These are phyloP conservation scores for Ruditapes philippinarum DNA, from an alignment of 1,140 invertebrate genomes.

Conservation along the genomic window DNA sequence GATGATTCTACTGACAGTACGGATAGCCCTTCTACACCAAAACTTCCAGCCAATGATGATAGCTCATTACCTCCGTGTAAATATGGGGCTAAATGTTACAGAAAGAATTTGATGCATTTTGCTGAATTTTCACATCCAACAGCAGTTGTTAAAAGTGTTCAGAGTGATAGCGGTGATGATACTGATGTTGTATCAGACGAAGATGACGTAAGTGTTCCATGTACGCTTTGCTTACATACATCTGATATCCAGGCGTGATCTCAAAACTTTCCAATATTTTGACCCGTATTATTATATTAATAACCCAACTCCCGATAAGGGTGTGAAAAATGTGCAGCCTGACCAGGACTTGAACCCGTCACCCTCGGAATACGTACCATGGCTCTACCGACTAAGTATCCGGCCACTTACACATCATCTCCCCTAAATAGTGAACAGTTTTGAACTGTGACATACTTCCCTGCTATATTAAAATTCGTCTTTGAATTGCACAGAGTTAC, in stretches of 20 bases:
- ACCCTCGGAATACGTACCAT: no score
- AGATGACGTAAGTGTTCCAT: conserved; percentile 9
- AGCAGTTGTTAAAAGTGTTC: not conserved
- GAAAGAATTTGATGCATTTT: conserved; percentile 80
- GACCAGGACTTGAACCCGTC: no score
- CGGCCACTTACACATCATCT: no score
- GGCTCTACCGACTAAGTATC: no score
- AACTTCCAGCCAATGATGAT: not conserved
- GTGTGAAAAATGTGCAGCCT: no score
- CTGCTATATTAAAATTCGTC: no score
- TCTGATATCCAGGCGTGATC: not conserved
- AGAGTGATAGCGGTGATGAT: conserved; percentile 53
- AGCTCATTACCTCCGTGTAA: conserved; percentile 72
- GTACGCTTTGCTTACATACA: not conserved
- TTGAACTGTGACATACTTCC: no score
- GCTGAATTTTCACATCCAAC: conserved; percentile 78
- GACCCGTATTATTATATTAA: no score
- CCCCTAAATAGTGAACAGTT: no score
- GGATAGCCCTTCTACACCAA: conserved; percentile 28
- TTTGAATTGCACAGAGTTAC: no score
- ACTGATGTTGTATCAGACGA: conserved; percentile 70
- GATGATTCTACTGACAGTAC: not conserved
- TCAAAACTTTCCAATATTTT: no score
- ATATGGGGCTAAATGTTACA: conserved; percentile 78
- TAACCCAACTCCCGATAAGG: no score